These are phyloP conservation scores for Nothobranchius furzeri DNA, from an alignment of 2,113 vertebrate genomes.

Conservation along the genomic window DNA sequence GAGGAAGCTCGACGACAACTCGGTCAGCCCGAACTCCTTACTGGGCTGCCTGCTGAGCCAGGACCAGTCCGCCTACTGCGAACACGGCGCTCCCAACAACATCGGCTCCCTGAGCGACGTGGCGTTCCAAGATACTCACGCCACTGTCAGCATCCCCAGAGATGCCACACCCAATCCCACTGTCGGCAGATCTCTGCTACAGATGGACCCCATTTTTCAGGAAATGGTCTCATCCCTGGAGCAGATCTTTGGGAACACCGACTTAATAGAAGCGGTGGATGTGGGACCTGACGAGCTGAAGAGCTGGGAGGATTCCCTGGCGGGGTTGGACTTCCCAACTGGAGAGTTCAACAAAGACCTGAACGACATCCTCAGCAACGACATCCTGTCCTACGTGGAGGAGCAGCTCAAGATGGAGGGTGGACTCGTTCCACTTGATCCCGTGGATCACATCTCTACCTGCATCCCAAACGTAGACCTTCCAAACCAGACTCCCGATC, in stretches of 20 bases:
- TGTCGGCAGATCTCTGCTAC: neutral
- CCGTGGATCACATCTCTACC: constrained; percentile 20
- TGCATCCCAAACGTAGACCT: constrained; percentile 47
- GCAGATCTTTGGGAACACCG: constrained; percentile 48
- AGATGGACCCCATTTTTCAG: constrained; percentile 47
- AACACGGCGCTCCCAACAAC: constrained; percentile 52
- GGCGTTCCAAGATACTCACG: constrained; percentile 70
- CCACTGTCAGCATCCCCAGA: constrained; percentile 63
- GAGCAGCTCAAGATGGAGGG: constrained; percentile 71
- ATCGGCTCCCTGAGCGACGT: constrained; percentile 60
- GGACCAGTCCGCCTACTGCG: constrained; percentile 70
- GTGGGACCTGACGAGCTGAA: constrained; percentile 52
- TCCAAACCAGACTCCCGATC: constrained; percentile 28
- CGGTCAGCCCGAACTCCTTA: constrained; percentile 70
- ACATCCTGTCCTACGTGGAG: constrained; percentile 68
- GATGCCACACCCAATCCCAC: neutral
- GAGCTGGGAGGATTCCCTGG: constrained; percentile 76
- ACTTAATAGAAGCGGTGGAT: constrained; percentile 12
- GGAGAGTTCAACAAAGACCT: constrained; percentile 38
- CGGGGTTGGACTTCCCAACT: constrained; percentile 54
- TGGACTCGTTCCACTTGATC: constrained; percentile 21
- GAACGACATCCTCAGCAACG: constrained; percentile 39
- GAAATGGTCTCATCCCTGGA: constrained; percentile 73
- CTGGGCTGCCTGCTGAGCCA: constrained; percentile 79
- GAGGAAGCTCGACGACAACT: neutral